phyloP scores from a whole-genome alignment of 2,888 invertebrate species.

The Timandra comae region DNA sequence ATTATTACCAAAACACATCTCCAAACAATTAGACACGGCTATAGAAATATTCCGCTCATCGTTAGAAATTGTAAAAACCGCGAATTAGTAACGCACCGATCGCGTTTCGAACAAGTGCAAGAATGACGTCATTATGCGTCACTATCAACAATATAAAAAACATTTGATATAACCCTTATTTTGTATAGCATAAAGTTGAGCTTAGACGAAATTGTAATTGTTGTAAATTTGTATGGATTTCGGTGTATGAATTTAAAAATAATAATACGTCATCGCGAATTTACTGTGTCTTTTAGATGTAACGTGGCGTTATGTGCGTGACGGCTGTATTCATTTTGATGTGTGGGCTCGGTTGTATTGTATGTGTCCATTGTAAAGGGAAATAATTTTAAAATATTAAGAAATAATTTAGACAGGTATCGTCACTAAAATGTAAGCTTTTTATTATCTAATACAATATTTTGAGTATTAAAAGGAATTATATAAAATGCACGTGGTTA shows the following conservation, averaged over 20 bases:
- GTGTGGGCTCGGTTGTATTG: conserved; percentile 38
- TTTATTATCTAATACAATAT: too few relatives aligned
- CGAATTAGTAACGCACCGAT: conserved; percentile 61
- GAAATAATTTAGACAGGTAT: too few relatives aligned
- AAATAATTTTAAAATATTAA: too few relatives aligned
- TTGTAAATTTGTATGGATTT: conserved; percentile 24
- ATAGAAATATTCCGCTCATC: conserved; percentile 43
- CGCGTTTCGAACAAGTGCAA: conserved; percentile 62
- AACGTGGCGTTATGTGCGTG: conserved; percentile 54
- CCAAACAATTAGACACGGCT: conserved; percentile 34
- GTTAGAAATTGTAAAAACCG: conserved; percentile 63
- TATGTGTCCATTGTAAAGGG: conserved; percentile 38
- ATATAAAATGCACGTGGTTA: too few relatives aligned
- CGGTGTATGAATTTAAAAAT: conserved; percentile 67
- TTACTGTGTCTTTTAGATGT: conserved; percentile 66
- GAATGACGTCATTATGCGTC: conserved; percentile 58
- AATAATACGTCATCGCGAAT: conserved; percentile 61
- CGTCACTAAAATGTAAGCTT: too few relatives aligned
- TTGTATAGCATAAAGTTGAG: not conserved
- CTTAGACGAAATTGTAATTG: not conserved
- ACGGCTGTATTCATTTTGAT: conserved; percentile 61
- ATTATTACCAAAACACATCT: conserved; percentile 7
- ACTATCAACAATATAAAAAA: too few relatives aligned
- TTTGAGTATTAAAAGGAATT: too few relatives aligned
- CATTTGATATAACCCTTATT: not conserved